A percentile compares a stretch with the other conserved stretches of the same genome.
phyloP scores from a whole-genome alignment of 64 coral and sea anemone genomes.

The Acropora yongei region DNA sequence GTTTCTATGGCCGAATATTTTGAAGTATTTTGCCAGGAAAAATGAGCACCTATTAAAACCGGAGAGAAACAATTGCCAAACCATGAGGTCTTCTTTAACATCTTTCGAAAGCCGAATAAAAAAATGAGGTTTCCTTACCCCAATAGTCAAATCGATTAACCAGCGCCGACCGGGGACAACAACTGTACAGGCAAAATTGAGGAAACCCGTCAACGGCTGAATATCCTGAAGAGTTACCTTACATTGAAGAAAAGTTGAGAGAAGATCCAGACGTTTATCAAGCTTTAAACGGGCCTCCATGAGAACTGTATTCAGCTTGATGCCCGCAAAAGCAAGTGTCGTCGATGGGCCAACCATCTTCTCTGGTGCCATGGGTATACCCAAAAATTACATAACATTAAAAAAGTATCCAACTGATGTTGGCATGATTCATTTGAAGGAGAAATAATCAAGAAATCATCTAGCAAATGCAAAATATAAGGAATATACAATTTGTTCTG shows the following conservation, averaged over 20 bases:
- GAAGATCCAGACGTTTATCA: neutral
- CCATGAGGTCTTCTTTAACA: neutral
- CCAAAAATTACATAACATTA: conserved; percentile 19
- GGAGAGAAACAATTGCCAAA: neutral
- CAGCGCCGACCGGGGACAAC: neutral
- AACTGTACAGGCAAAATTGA: neutral
- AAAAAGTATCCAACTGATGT: conserved; percentile 21
- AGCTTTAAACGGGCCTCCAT: conserved; percentile 25
- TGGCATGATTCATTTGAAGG: conserved; percentile 10
- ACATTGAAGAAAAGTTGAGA: conserved; percentile 2
- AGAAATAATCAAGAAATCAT: conserved; percentile 19
- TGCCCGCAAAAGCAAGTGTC: neutral
- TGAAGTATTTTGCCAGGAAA: neutral
- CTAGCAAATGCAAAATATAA: conserved; percentile 31
- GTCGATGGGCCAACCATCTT: conserved; percentile 17
- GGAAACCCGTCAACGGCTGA: neutral
- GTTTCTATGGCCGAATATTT: no score
- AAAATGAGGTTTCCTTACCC: conserved; percentile 5
- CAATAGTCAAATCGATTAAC: conserved; percentile 21
- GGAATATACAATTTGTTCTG: conserved; percentile 17
- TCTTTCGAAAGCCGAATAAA: neutral
- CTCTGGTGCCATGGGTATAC: conserved; percentile 12
- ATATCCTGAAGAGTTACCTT: neutral
- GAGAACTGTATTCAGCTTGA: conserved; percentile 15
- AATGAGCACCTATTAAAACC: neutral